Evolutionary conservation across 2,888 invertebrate genomes (phyloP).

Genomic region (Orthosia gothica): DNA sequence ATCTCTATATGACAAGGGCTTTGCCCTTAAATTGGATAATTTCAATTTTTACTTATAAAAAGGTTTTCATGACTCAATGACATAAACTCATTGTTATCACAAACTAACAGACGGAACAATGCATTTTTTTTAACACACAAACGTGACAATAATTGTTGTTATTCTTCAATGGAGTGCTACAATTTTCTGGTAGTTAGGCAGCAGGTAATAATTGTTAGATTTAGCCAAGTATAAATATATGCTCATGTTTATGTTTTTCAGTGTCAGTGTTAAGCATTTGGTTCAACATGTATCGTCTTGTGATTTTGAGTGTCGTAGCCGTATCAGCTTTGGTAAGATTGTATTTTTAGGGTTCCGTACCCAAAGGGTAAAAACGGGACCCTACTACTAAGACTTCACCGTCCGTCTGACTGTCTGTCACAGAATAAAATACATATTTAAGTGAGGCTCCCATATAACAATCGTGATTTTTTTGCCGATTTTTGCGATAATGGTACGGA

Average conservation of each 20-base stretch:
- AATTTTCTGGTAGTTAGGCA: constrained; percentile 70
- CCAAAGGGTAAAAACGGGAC: too few relatives aligned
- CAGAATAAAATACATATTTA: too few relatives aligned
- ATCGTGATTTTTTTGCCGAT: too few relatives aligned
- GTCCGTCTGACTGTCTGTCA: too few relatives aligned
- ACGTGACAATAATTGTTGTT: constrained; percentile 30
- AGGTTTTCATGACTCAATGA: not conserved
- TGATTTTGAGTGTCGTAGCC: constrained; percentile 37
- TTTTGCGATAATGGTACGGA: too few relatives aligned
- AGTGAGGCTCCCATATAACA: too few relatives aligned
- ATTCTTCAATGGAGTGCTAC: constrained; percentile 35
- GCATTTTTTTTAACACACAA: constrained; percentile 9
- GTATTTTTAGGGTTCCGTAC: too few relatives aligned
- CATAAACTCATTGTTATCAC: not conserved
- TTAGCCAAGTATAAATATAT: constrained; percentile 38
- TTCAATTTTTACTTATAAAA: not conserved
- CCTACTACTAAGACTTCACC: too few relatives aligned
- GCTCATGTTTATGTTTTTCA: constrained; percentile 20
- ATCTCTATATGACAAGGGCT: not conserved
- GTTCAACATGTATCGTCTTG: constrained; percentile 60
- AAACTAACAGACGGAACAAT: constrained; percentile 8
- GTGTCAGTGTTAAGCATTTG: constrained; percentile 24
- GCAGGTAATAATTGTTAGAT: constrained; percentile 27
- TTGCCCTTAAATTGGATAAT: not conserved
- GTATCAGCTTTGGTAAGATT: constrained; percentile 44